phyloP scores from a whole-genome alignment of 1,140 invertebrate genomes.

The Habropoda laboriosa region DNA sequence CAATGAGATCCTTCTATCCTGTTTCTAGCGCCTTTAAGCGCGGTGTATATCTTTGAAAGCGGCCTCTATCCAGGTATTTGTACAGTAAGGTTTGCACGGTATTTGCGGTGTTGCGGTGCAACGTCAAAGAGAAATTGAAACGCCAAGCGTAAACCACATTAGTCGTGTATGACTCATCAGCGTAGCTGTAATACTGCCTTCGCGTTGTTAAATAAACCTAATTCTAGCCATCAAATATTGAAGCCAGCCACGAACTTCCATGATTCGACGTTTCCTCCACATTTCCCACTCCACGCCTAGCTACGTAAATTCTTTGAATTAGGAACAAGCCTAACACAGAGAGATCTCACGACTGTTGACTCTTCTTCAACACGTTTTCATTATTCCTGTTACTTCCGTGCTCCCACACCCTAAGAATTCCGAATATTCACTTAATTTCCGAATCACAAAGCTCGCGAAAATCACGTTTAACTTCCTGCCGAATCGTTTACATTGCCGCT shows the following conservation, averaged over 20 bases:
- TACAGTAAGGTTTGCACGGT: slow-evolving; percentile 3
- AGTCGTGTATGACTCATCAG: slow-evolving; percentile 43
- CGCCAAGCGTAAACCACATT: slow-evolving; percentile 33
- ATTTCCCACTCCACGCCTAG: neutral
- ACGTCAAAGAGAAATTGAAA: slow-evolving; percentile 62
- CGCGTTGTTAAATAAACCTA: slow-evolving; percentile 57
- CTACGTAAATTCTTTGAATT: slow-evolving; percentile 19
- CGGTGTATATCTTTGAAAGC: neutral
- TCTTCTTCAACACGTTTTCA: neutral
- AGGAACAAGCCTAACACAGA: neutral
- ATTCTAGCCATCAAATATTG: slow-evolving; percentile 57
- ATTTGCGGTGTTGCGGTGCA: slow-evolving; percentile 25
- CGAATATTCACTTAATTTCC: neutral
- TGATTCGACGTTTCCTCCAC: neutral
- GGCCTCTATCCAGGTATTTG: slow-evolving; percentile 19
- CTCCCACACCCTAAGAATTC: neutral
- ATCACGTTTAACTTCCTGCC: slow-evolving; percentile 1
- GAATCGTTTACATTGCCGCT: neutral
- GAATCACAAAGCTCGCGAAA: neutral
- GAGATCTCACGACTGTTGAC: neutral
- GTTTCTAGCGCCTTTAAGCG: neutral
- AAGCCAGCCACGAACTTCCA: slow-evolving; percentile 13
- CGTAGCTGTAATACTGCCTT: slow-evolving; percentile 27
- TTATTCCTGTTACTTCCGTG: slow-evolving; percentile 1
- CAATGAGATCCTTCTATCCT: neutral